These are phyloP conservation scores for Heterodera schachtii DNA, from an alignment of 1,140 invertebrate genomes.

Conservation along the genomic window DNA sequence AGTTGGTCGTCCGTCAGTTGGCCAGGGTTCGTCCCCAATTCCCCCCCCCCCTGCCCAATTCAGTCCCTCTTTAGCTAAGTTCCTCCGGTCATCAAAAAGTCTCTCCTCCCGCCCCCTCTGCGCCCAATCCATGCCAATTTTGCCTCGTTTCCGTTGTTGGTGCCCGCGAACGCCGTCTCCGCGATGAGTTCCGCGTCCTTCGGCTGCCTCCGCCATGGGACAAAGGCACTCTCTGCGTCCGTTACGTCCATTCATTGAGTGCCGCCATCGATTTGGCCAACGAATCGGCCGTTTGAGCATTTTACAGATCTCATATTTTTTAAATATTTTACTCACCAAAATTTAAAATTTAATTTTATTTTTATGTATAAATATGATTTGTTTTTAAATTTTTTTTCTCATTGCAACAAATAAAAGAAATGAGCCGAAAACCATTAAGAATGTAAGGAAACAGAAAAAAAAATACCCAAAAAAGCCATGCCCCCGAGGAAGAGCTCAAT, in stretches of 20 bases:
- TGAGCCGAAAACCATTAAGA: too few relatives aligned
- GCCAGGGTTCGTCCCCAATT: conserved; percentile 74
- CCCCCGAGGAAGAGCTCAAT: too few relatives aligned
- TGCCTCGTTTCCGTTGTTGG: conserved; percentile 91
- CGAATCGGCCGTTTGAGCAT: conserved; percentile 2
- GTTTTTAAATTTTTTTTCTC: too few relatives aligned
- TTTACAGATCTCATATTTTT: background rate
- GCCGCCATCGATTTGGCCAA: conserved; percentile 32
- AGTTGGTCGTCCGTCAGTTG: conserved; percentile 89
- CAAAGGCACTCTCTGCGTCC: conserved; percentile 84
- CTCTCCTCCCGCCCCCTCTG: background rate
- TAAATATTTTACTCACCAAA: too few relatives aligned
- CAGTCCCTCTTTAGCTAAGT: background rate
- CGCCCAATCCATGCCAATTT: conserved; percentile 73
- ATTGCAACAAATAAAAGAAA: too few relatives aligned
- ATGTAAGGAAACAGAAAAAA: too few relatives aligned
- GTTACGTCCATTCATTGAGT: conserved; percentile 64
- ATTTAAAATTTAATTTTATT: too few relatives aligned
- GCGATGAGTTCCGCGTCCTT: conserved; percentile 87
- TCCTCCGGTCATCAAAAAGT: background rate
- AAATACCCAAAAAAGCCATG: too few relatives aligned
- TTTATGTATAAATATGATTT: too few relatives aligned
- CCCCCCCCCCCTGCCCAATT: background rate
- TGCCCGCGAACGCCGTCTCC: conserved; percentile 82
- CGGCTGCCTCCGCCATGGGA: conserved; percentile 92